A percentile compares a stretch with the other conserved stretches of the same genome.
Conservation (phyloP, 2,113 vertebrate genomes). For the Paratilapia polleni region DNA sequence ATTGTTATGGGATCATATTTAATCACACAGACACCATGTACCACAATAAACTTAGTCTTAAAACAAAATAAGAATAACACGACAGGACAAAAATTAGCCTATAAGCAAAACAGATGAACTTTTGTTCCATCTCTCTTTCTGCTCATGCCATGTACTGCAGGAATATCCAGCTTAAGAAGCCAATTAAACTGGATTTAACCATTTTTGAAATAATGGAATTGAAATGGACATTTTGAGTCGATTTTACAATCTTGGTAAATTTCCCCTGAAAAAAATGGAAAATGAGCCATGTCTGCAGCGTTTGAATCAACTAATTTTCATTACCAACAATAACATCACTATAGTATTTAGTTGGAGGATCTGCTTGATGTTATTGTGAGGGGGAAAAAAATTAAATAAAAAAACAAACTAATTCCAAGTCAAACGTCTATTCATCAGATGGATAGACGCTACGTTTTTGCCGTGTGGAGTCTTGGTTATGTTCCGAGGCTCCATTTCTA, state of each 20-base stretch:
- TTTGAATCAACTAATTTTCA: background rate
- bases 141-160: background rate
- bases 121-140: background rate
- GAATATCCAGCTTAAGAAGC: background rate
- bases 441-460: constrained; percentile 34
- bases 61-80: background rate
- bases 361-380: background rate
- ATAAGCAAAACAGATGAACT: background rate
- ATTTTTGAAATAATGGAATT: background rate
- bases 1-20: constrained; percentile 8
- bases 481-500: constrained; percentile 74
- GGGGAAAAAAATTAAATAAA: background rate
- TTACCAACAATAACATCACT: background rate
- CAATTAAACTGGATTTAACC: background rate
- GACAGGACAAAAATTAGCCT: background rate
- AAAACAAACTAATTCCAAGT: constrained; percentile 4
- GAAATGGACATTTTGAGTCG: background rate
- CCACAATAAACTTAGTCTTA: background rate
- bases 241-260: background rate
- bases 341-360: background rate
- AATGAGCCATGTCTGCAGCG: background rate
- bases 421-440: background rate
- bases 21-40: background rate
- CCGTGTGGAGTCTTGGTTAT: constrained; percentile 65
- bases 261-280: background rate